phyloP scores from a whole-genome alignment of 2,113 vertebrate species.

The Hepsetus odoe region DNA sequence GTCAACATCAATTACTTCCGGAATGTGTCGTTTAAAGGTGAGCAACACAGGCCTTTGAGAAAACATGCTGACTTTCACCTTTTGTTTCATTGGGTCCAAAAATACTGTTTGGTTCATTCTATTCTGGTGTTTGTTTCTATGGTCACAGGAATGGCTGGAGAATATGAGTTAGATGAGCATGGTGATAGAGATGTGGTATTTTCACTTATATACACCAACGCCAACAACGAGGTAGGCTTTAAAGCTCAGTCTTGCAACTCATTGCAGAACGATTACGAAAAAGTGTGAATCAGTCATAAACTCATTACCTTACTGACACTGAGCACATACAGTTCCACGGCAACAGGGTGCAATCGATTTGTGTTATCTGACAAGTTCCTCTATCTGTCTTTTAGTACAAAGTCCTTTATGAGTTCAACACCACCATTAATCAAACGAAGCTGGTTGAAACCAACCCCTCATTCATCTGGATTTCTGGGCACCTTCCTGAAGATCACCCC shows the following conservation, averaged over 20 bases:
- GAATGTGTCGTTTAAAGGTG: slow-evolving; percentile 85
- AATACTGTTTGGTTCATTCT: no score
- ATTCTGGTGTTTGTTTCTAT: slow-evolving; percentile 1
- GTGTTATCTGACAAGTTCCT: slow-evolving; percentile 1
- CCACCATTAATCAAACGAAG: slow-evolving; percentile 64
- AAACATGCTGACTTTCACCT: not conserved
- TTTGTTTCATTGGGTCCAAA: no score
- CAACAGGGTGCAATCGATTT: not conserved
- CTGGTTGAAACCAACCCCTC: slow-evolving; percentile 45
- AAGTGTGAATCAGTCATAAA: slow-evolving; percentile 2
- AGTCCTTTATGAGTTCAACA: slow-evolving; percentile 81
- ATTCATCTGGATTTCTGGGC: slow-evolving; percentile 81
- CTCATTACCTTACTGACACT: not conserved
- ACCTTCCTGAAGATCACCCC: slow-evolving; percentile 76
- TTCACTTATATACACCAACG: slow-evolving; percentile 81
- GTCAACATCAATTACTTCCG: slow-evolving; percentile 76
- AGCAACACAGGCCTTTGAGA: not conserved
- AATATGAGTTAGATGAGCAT: slow-evolving; percentile 79
- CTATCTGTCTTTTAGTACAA: slow-evolving; percentile 73
- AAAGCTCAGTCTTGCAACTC: not conserved
- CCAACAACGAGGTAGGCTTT: slow-evolving; percentile 72
- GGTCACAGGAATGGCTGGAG: slow-evolving; percentile 76
- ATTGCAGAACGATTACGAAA: not conserved
- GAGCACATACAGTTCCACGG: not conserved
- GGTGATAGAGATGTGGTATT: slow-evolving; percentile 87